Evolutionary conservation across 2,113 vertebrate genomes (phyloP).

Genomic region (Corythoichthys haematopterus): DNA sequence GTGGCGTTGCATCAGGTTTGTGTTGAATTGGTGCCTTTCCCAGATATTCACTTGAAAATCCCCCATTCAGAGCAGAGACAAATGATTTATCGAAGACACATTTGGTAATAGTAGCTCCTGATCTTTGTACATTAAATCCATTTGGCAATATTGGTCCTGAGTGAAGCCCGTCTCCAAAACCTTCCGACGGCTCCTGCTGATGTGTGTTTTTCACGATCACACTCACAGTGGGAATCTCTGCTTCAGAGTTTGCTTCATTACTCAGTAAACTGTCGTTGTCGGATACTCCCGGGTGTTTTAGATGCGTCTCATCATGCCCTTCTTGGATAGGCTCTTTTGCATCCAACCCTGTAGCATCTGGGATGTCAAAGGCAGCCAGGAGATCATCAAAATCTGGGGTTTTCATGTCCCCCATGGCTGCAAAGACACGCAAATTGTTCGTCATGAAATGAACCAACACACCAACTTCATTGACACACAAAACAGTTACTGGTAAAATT

Average conservation of each 20-base stretch:
- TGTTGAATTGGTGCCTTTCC: slow-evolving; percentile 71
- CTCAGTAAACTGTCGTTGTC: slow-evolving; percentile 79
- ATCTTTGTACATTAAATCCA: slow-evolving; percentile 78
- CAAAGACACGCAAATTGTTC: slow-evolving; percentile 27
- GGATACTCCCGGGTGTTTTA: slow-evolving; percentile 81
- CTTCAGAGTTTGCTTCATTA: slow-evolving; percentile 67
- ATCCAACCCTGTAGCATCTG: slow-evolving; percentile 90
- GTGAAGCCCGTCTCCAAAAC: slow-evolving; percentile 71
- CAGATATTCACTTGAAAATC: slow-evolving; percentile 70
- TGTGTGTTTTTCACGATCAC: slow-evolving; percentile 96
- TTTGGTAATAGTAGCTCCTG: slow-evolving; percentile 56
- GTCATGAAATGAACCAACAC: not conserved
- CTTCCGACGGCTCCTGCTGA: slow-evolving; percentile 84
- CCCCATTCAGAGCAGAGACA: slow-evolving; percentile 81
- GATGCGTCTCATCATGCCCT: slow-evolving; percentile 79
- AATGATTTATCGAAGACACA: slow-evolving; percentile 79
- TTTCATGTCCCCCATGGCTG: slow-evolving; percentile 98
- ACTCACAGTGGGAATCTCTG: slow-evolving; percentile 84
- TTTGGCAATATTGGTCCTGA: slow-evolving; percentile 77
- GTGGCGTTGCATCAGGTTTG: slow-evolving; percentile 76
- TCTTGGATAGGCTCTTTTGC: slow-evolving; percentile 88
- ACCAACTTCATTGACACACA: not conserved
- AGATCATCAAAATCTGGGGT: slow-evolving; percentile 98
- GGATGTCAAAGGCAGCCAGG: slow-evolving; percentile 97
- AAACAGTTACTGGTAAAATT: not conserved